Conservation (phyloP, 2,888 invertebrate species). For the Polydrusus tereticollis region DNA sequence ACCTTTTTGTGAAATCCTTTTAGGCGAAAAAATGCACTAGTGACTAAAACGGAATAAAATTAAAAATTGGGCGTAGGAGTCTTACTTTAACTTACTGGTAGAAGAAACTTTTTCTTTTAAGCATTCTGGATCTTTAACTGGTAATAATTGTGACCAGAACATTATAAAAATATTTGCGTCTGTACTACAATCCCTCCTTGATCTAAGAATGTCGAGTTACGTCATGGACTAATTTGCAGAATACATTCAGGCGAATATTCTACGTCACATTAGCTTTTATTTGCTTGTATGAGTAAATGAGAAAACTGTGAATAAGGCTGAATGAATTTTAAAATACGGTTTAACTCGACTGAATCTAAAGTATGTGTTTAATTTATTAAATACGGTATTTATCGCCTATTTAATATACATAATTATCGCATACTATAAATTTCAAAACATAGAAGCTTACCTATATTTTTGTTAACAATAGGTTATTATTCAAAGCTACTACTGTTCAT, state of each 20-base stretch:
- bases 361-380: background rate
- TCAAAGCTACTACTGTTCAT: too few species aligned
- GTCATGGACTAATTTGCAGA: slow-evolving; percentile 37
- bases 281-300: slow-evolving; percentile 2
- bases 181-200: slow-evolving; percentile 16
- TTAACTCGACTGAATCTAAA: background rate
- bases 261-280: slow-evolving; percentile 24
- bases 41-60: too few species aligned
- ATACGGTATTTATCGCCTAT: background rate
- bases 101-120: too few species aligned
- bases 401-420: background rate
- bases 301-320: slow-evolving; percentile 6
- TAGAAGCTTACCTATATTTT: too few species aligned
- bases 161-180: slow-evolving; percentile 1
- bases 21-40: too few species aligned
- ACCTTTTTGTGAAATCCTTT: too few species aligned
- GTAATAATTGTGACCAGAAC: too few species aligned
- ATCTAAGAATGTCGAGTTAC: slow-evolving; percentile 32
- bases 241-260: background rate
- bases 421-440: too few species aligned
- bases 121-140: too few species aligned
- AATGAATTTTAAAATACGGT: background rate
- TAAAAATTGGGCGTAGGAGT: too few species aligned
- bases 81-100: too few species aligned
- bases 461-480: too few species aligned